Conservation (phyloP, 2,888 invertebrate species). For the Netelia virgata region DNA sequence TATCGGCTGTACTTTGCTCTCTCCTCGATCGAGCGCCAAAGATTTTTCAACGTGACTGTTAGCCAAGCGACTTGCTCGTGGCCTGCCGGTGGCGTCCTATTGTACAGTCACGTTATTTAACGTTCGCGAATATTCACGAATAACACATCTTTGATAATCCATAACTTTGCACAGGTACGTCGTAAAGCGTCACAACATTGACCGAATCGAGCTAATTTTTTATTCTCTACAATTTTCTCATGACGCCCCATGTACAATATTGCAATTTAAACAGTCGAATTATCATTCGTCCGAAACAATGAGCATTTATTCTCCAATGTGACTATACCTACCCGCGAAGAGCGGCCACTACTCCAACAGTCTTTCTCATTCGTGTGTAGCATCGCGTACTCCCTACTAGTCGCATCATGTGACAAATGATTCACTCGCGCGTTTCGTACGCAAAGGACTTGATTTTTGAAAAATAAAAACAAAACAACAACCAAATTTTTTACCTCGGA, state of each 20-base stretch:
- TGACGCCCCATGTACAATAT: constrained; percentile 79
- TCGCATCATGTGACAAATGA: constrained; percentile 66
- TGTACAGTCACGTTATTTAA: constrained; percentile 74
- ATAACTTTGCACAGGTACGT: constrained; percentile 73
- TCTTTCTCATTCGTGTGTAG: constrained; percentile 41
- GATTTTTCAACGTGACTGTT: constrained; percentile 71
- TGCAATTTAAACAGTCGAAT: constrained; percentile 73
- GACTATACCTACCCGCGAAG: constrained; percentile 54
- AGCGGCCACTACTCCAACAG: constrained; percentile 16
- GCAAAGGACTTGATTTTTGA: constrained; percentile 34
- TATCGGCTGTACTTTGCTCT: constrained; percentile 65
- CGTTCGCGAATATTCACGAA: constrained; percentile 41
- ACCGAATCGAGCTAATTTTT: constrained; percentile 82
- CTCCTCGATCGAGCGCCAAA: constrained; percentile 27
- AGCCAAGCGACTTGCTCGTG: constrained; percentile 75
- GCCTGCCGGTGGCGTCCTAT: constrained; percentile 80
- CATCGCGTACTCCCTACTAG: constrained; percentile 49
- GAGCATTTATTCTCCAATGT: constrained; percentile 38
- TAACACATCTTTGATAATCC: constrained; percentile 67
- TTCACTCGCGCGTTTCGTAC: constrained; percentile 62
- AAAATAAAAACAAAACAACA: constrained; percentile 20
- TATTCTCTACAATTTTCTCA: constrained; percentile 78
- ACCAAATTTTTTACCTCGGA: not conserved
- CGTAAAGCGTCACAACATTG: constrained; percentile 72
- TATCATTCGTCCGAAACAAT: constrained; percentile 35